These are phyloP conservation scores for Lagorchestes hirsutus DNA, from an alignment of 2,797 vertebrate genomes.

Conservation along the genomic window DNA sequence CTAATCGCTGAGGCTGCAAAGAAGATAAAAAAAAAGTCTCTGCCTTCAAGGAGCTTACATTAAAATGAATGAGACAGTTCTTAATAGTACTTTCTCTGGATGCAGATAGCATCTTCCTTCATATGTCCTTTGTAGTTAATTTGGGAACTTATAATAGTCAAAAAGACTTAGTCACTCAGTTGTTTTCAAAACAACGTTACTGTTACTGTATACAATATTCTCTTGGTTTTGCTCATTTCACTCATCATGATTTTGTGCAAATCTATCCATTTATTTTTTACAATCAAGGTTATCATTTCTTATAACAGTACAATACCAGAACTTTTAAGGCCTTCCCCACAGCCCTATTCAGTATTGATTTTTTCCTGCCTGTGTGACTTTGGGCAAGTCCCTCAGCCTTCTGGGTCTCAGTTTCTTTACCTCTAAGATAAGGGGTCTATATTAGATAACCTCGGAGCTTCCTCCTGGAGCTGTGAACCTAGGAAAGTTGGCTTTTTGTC, in stretches of 20 bases:
- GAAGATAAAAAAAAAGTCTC: not conserved
- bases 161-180: not conserved
- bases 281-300: not conserved
- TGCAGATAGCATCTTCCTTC: not conserved
- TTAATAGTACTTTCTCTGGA: not conserved
- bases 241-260: not conserved
- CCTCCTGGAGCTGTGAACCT: not conserved
- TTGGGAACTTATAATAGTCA: not conserved
- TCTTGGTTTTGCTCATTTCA: not conserved
- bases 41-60: not conserved
- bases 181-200: not conserved
- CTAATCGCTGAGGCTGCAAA: not conserved
- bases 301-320: not conserved
- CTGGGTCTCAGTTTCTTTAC: not conserved
- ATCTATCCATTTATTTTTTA: not conserved
- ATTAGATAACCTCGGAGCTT: not conserved
- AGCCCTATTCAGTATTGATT: not conserved
- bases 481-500: not conserved
- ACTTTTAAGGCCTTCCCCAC: not conserved
- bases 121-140: not conserved
- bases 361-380: not conserved
- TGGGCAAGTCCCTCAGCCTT: not conserved
- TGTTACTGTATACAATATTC: not conserved
- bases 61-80: not conserved
- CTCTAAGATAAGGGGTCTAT: not conserved